Evolutionary conservation across 2,888 invertebrate species (phyloP), one percentile per base, ranked within the genome.

Genomic region (Dascillus cervinus): DNA sequence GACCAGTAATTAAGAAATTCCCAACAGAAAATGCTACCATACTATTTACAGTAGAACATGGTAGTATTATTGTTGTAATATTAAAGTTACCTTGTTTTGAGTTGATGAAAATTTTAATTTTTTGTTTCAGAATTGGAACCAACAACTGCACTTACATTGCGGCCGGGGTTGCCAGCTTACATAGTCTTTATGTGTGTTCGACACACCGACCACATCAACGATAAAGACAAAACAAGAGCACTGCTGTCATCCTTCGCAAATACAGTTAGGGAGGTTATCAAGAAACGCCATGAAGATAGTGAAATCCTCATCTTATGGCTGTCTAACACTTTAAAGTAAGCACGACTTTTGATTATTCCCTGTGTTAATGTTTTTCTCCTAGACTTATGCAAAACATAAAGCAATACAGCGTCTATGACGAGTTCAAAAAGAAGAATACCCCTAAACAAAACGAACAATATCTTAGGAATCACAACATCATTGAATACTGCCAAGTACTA

Each of bases 181-280:
- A 84, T 97, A 20, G 65, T 96, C 1, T 94, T 97, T 65, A 96
- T 97, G 92, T 92, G 92, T 66, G 84, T 97, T 35, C 76, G 96
- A 10, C 92, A 94, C 63, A 91, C 90, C 15, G 97, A 98, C 68
- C 83, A 88, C 55, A 79, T 88, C 27, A 92, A 95, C 60, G 94
- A 96, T 55, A 97, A 97, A 52, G 84, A 88, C 25, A 89, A 89
- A 67, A 90, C 89, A 40, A 77, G 82, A 43, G 70, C 79, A 1
- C 69, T 96, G 3, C 68, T 96, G 1, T 84, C 83, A 10, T 72
- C 73, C 42, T 82, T 81, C 44, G 78, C 86, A 21, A 79, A 79
- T 43, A 80, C 79, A 4, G 81, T 95, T 19, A 94, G 85, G 64
- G 82, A 83, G 69, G 77, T 80, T 21, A 75, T 85, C 43, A 88